Conservation (phyloP, 2,888 invertebrate species). For the Polydrusus pterygomalis region DNA sequence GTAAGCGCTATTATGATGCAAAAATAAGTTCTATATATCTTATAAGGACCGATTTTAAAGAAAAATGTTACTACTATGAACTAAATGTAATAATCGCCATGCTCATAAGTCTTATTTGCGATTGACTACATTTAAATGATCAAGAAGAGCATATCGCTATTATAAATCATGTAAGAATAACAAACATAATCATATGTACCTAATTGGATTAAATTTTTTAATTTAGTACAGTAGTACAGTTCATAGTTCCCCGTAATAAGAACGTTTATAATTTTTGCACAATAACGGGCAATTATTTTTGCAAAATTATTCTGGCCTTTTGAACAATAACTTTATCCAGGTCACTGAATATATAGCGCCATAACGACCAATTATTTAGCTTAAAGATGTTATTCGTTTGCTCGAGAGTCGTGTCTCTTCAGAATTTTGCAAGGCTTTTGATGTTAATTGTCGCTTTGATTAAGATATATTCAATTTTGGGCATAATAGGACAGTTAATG, state of each 20-base stretch:
- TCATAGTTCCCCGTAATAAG: slow-evolving; percentile 18
- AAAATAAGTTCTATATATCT: too few species aligned
- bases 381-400: slow-evolving; percentile 19
- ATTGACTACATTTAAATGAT: too few species aligned
- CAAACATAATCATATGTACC: too few species aligned
- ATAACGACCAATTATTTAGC: slow-evolving; percentile 24
- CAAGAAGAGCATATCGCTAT: too few species aligned
- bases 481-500: not conserved
- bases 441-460: slow-evolving; percentile 16
- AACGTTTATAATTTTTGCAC: slow-evolving; percentile 11
- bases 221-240: slow-evolving; percentile 1
- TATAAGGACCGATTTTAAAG: too few species aligned
- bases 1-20: too few species aligned
- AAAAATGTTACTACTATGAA: too few species aligned
- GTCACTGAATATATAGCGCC: slow-evolving; percentile 28
- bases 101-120: too few species aligned
- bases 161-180: too few species aligned
- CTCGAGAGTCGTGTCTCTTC: slow-evolving; percentile 26
- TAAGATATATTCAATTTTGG: slow-evolving; percentile 2
- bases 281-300: slow-evolving; percentile 27
- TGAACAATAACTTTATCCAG: slow-evolving; percentile 28
- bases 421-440: slow-evolving; percentile 8
- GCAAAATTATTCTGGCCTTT: slow-evolving; percentile 29
- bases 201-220: not conserved
- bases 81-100: too few species aligned